phyloP scores from a whole-genome alignment of 2,888 invertebrate species.

The Ichneumoninae sp. region DNA sequence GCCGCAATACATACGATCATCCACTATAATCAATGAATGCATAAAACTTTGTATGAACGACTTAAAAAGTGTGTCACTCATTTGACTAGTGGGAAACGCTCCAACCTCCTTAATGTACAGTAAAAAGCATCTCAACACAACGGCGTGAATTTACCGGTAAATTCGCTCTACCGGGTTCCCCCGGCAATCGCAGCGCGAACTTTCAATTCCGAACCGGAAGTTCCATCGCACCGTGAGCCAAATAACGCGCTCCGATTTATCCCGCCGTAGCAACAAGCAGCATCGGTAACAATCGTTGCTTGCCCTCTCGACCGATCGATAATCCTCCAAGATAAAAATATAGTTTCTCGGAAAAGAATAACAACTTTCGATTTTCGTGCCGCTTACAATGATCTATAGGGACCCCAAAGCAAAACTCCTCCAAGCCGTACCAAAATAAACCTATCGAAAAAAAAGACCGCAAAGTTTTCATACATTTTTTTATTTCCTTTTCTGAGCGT shows the following conservation, averaged over 20 bases:
- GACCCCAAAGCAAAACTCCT: neutral
- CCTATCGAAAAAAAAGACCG: neutral
- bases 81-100: too few relatives aligned
- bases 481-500: neutral
- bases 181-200: constrained; percentile 2
- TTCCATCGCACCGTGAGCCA: neutral
- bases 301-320: too few relatives aligned
- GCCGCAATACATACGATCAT: too few relatives aligned
- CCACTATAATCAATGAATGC: too few relatives aligned
- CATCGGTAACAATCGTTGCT: neutral
- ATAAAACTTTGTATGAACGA: too few relatives aligned
- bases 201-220: constrained; percentile 16
- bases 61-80: too few relatives aligned
- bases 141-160: neutral
- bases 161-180: neutral
- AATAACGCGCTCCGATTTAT: neutral
- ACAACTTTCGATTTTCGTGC: neutral
- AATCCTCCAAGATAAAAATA: too few relatives aligned
- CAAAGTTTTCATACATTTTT: neutral
- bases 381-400: neutral
- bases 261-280: too few relatives aligned
- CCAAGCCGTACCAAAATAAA: neutral
- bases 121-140: neutral
- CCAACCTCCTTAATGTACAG: neutral
- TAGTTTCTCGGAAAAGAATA: too few relatives aligned